Conservation (phyloP, 92 coral and sea anemone species). For the Palythoa caribaeorum region DNA sequence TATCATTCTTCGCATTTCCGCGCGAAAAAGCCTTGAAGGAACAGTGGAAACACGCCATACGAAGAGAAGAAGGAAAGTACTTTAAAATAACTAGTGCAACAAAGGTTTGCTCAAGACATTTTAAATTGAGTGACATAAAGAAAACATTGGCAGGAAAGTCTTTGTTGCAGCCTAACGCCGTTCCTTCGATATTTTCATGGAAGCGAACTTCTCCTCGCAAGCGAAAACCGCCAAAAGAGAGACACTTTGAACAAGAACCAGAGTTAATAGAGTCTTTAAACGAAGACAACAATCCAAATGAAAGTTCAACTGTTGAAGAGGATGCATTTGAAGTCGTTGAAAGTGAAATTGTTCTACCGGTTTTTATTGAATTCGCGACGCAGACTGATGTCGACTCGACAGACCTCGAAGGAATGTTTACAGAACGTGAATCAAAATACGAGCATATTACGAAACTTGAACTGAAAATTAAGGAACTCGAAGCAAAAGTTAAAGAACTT, state of each 20-base stretch:
- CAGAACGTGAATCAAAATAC: not conserved
- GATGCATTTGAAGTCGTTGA: too few species aligned
- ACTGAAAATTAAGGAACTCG: not conserved
- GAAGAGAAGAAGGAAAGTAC: not conserved
- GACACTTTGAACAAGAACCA: not conserved
- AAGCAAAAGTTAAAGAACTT: not conserved
- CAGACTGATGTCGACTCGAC: too few species aligned
- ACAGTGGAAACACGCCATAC: not conserved
- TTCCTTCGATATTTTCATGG: slow-evolving; percentile 63
- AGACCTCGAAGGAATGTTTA: not conserved
- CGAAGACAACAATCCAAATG: too few species aligned
- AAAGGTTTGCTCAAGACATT: not conserved
- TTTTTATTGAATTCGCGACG: too few species aligned
- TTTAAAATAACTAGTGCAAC: not conserved
- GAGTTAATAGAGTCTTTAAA: too few species aligned
- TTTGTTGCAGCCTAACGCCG: slow-evolving; percentile 30
- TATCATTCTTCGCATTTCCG: not conserved
- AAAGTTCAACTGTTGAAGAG: too few species aligned
- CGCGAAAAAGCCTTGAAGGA: not conserved
- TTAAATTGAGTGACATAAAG: slow-evolving; percentile 45
- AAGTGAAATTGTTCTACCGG: too few species aligned
- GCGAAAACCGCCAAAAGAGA: slow-evolving; percentile 40
- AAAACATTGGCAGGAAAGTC: slow-evolving; percentile 51
- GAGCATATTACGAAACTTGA: not conserved
- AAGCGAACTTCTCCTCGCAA: slow-evolving; percentile 41